Evolutionary conservation across 2,888 invertebrate genomes (phyloP).

Genomic region (Cryptocephalus primarius): DNA sequence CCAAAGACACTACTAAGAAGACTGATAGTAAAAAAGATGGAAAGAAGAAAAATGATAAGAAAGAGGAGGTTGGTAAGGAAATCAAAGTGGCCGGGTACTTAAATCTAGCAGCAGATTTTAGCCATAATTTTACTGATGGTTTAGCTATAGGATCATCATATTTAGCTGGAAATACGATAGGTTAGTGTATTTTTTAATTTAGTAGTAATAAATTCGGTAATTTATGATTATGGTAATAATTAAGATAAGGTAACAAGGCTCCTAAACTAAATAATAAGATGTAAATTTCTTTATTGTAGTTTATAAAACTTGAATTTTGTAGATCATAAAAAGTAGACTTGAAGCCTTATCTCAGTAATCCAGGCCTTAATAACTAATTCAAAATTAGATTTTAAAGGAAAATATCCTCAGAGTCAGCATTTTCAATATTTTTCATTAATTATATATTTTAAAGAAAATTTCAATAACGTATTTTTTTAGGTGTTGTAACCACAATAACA

Average conservation of each 20-base stretch:
- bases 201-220: neutral
- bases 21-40: slow-evolving; percentile 1
- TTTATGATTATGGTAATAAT: neutral
- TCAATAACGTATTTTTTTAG: slow-evolving; percentile 7
- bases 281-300: neutral
- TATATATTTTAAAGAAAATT: neutral
- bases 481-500: slow-evolving; percentile 81
- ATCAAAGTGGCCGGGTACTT: slow-evolving; percentile 86
- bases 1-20: slow-evolving; percentile 36
- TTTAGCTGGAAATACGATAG: slow-evolving; percentile 79
- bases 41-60: neutral
- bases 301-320: neutral
- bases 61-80: slow-evolving; percentile 36
- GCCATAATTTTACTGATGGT: slow-evolving; percentile 99
- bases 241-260: neutral
- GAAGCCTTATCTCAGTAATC: too few relatives aligned
- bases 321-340: too few relatives aligned
- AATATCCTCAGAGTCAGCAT: neutral
- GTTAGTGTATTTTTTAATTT: slow-evolving; percentile 29
- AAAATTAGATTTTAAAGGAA: neutral
- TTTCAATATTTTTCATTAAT: neutral
- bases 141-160: slow-evolving; percentile 97
- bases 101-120: slow-evolving; percentile 95
- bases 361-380: neutral
- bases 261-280: neutral